Percentiles rank a stretch among this genome's conserved stretches.
Conservation (phyloP, 2,888 invertebrate genomes). For the Caenorhabditis sp. region DNA sequence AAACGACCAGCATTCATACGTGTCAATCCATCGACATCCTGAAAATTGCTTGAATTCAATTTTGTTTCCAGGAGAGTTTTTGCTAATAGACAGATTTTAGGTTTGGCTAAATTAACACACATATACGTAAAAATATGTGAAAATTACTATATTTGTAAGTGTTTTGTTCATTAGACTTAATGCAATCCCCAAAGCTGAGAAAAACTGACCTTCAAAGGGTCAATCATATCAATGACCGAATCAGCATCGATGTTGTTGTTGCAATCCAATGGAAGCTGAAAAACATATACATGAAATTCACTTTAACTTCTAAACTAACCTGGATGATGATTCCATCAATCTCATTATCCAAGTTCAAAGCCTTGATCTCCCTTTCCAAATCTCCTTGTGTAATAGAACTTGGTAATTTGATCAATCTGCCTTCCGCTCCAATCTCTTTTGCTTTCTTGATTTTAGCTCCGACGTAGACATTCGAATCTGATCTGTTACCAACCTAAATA, state of each 20-base stretch:
- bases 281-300: neutral
- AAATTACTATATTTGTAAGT: no score
- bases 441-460: slow-evolving; percentile 93
- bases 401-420: slow-evolving; percentile 79
- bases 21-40: slow-evolving; percentile 71
- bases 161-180: no score
- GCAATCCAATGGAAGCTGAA: slow-evolving; percentile 83
- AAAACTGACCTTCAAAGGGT: slow-evolving; percentile 74
- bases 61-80: no score
- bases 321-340: slow-evolving; percentile 75
- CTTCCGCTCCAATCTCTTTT: slow-evolving; percentile 83
- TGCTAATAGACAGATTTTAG: no score
- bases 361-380: slow-evolving; percentile 75
- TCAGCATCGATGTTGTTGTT: slow-evolving; percentile 87
- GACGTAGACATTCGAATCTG: slow-evolving; percentile 98
- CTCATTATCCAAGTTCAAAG: slow-evolving; percentile 83
- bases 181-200: no score
- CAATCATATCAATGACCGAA: slow-evolving; percentile 78
- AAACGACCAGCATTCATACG: slow-evolving; percentile 89
- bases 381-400: slow-evolving; percentile 81
- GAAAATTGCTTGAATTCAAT: neutral
- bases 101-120: no score
- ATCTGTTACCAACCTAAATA: slow-evolving; percentile 86
- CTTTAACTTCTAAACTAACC: slow-evolving; percentile 25
- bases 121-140: no score